Evolutionary conservation across 2,888 invertebrate species (phyloP), one percentile per base, ranked within the genome.

Genomic region (Mimas tiliae): DNA sequence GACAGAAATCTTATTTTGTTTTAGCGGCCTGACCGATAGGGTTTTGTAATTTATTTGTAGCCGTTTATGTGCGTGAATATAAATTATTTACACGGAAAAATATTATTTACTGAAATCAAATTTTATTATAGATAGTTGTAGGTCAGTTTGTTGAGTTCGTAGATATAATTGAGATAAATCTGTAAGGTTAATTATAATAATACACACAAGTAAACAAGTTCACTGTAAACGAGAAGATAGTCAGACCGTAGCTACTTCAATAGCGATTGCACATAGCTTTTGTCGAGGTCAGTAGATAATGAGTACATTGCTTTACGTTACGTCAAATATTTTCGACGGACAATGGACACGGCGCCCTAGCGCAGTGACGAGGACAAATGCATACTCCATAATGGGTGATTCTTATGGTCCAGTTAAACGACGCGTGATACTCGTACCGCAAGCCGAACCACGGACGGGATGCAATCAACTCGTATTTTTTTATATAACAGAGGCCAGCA

Each of bases 41-140:
- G 34, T 34, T 12, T 58, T 19, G 42, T 42, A 16, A 38, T 12
- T 42, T 38, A 38, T 38, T 7, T 77, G 73, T 74, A 74, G 73
- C 71, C 72, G 69, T 77, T 77, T 76, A 76, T 76, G 80, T 77
- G 81, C 79, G 79, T 78, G 78, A 80, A 80, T 77, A 78, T 76
- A 77, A 74, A 78, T 81, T 84, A 82, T 84, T 82, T 82, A 82
- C 78, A 82, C 71, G 68, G 67, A 73, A 65, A 69, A 68, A 21
- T 74, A 70, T 73, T 66, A 69, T 71, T 72, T 75, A 75, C 72
- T 72, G 69, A 69, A 69, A 68, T 72, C 72, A 72, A 70, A 71
- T 70, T 74, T 74, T 72, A 73, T 74, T 71, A 73, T 67, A 67
- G 68, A 55, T 70, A 64, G 67, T 69, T 69, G 67, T 72, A 70